Conservation (phyloP, 1,140 invertebrate species). For the Wiebesia pumilae region DNA sequence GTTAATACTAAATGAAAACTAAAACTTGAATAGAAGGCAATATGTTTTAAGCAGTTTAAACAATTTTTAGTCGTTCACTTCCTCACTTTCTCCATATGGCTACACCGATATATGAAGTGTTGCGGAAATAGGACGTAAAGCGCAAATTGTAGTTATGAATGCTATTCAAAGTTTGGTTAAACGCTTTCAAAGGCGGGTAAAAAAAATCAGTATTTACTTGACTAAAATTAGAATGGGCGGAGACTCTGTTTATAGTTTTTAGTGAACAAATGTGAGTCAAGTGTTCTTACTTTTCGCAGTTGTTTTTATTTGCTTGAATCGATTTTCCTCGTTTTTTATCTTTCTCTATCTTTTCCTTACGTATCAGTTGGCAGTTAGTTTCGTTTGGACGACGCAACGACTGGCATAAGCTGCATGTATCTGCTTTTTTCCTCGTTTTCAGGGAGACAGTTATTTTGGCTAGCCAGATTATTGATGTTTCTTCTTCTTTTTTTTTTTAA, state of each 20-base stretch:
- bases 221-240: not conserved
- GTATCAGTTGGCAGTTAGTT: slow-evolving; percentile 39
- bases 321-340: not conserved
- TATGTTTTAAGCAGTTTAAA: not conserved
- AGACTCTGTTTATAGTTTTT: not conserved
- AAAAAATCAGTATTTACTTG: not conserved
- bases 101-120: not conserved
- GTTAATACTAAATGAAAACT: not conserved
- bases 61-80: not conserved
- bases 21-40: not conserved
- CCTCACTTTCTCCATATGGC: not conserved
- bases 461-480: not conserved
- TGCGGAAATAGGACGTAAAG: not conserved
- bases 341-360: slow-evolving; percentile 53
- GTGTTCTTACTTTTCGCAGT: not conserved
- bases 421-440: not conserved
- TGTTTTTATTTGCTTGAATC: not conserved
- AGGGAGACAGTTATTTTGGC: not conserved
- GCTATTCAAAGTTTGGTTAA: not conserved
- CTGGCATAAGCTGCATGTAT: not conserved
- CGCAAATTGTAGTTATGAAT: not conserved
- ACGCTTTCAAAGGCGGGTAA: not conserved
- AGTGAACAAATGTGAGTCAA: not conserved
- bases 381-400: not conserved
- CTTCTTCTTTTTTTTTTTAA: not conserved